A percentile compares a stretch with the other conserved stretches of the same genome.
Evolutionary conservation across 2,113 vertebrate species (phyloP).

Genomic region (Phrynocephalus versicolor): DNA sequence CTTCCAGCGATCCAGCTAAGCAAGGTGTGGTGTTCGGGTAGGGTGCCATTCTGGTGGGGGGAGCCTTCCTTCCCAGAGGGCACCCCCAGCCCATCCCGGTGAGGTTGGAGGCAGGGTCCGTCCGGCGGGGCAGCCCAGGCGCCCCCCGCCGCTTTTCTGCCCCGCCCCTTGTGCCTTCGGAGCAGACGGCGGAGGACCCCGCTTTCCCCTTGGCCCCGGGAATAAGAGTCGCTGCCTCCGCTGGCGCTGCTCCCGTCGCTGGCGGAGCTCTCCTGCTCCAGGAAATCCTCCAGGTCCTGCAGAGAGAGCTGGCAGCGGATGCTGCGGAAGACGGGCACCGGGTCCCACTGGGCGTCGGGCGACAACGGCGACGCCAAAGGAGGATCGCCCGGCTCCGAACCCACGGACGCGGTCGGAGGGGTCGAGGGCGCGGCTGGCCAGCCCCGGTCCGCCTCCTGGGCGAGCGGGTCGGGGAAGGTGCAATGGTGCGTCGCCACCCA

Average conservation of each 20-base stretch:
- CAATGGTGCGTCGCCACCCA: constrained; percentile 38
- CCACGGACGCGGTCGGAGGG: no score
- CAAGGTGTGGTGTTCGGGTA: constrained; percentile 8
- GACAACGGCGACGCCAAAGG: not conserved
- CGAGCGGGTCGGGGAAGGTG: not conserved
- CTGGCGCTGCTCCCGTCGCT: constrained; percentile 46
- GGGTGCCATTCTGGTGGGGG: not conserved
- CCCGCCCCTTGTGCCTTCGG: accelerated
- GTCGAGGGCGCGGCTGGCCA: no score
- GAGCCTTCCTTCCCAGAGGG: not conserved
- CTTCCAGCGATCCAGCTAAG: not conserved
- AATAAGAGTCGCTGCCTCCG: constrained; percentile 35
- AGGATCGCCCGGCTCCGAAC: not conserved
- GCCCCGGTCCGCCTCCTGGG: no score
- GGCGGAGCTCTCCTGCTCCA: constrained; percentile 50
- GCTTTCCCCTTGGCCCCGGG: constrained; percentile 31
- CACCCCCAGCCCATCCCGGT: not conserved
- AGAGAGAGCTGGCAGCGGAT: constrained; percentile 74
- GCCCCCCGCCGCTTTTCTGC: constrained; percentile 32
- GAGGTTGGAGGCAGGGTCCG: accelerated
- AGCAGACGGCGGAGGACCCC: not conserved
- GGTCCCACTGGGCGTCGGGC: not conserved
- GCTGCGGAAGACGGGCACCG: constrained; percentile 62
- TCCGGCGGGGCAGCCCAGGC: no score
- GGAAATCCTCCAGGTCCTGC: constrained; percentile 56